Evolutionary conservation across 2,797 vertebrate species (phyloP), one percentile per base, ranked within the genome.

Genomic region (Coilia nasus): DNA sequence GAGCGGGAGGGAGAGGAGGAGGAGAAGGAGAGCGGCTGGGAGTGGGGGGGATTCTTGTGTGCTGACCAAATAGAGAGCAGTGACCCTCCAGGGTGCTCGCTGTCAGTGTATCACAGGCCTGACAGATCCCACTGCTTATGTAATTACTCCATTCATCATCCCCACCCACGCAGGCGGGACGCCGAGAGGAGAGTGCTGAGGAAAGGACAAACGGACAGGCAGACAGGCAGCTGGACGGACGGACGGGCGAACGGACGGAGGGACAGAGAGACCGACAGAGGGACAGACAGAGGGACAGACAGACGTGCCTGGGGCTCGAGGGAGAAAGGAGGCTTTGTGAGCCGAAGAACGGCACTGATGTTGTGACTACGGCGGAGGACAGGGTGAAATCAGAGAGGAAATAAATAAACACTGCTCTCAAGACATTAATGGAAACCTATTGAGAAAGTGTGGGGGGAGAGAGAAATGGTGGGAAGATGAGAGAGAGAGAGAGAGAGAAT

Each of bases 361-460:
- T 75, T 75, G 28, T 75, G 31, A 2, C 67, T 75, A 75, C 3
- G 28, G 67, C 28, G 35, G 67, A 75, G 15, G 31, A 75, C 25
- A 35, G 15, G 31, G 67, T 75, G 67, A 75, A 75, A 75, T 17
- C 2, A 35, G 67, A 75, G 67, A 75, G 28, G 67, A 75, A 41
- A 75, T 75, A 75, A 75, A 75, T 75, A 75, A 75, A 75, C 28
- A 75, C 67, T 35, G 12, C 67, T 31, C 67, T 1, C 67, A 17
- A 15, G 67, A 75, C 67, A 75, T 41, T 75, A 75, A 75, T 75
- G 67, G 28, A 41, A 75, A 75, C 67, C 67, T 35, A 75, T 41
- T 17, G 67, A 75, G 15, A 35, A 3, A 17, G 15, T 11, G 28
- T 31, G 28, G 10, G 25, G 10, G 62, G 31, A 41, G 31, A 60